A percentile compares a stretch with the other conserved stretches of the same genome.
Evolutionary conservation across 1,140 invertebrate species (phyloP).

Genomic region (Epicauta chinensis): DNA sequence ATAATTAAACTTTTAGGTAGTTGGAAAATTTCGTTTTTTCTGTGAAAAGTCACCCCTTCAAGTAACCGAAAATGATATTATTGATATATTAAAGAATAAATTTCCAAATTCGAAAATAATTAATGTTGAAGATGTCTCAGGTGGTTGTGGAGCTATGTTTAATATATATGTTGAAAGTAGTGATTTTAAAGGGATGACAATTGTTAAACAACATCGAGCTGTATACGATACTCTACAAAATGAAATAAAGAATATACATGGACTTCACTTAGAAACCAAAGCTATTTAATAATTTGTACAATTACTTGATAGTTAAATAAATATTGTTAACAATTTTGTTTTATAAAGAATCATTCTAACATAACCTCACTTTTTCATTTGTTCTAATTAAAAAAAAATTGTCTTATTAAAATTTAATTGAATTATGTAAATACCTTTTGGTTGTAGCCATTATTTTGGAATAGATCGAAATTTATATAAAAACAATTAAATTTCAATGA

Average conservation of each 20-base stretch:
- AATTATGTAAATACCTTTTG: too few species aligned
- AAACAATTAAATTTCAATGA: too few species aligned
- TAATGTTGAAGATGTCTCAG: conserved; percentile 67
- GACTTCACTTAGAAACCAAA: conserved; percentile 48
- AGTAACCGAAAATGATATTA: conserved; percentile 27
- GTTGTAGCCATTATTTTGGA: too few species aligned
- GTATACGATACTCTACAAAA: conserved; percentile 70
- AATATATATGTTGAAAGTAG: conserved; percentile 68
- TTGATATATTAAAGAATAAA: conserved; percentile 45
- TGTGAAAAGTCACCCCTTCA: background rate
- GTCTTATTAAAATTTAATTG: too few species aligned
- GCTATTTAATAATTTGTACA: conserved; percentile 3
- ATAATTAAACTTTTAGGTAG: too few species aligned
- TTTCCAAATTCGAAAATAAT: conserved; percentile 62
- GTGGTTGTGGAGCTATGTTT: conserved; percentile 86
- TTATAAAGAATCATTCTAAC: background rate
- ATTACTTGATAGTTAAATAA: background rate
- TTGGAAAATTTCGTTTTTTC: too few species aligned
- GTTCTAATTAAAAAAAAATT: background rate
- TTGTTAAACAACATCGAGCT: conserved; percentile 73
- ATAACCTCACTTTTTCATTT: conserved; percentile 7
- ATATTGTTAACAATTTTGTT: background rate
- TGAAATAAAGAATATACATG: conserved; percentile 82
- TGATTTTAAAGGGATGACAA: conserved; percentile 70
- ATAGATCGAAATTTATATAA: too few species aligned